Percentiles rank a stretch among this genome's conserved stretches.
Evolutionary conservation across 2,113 vertebrate species (phyloP).

Genomic region (Zapornia atra): DNA sequence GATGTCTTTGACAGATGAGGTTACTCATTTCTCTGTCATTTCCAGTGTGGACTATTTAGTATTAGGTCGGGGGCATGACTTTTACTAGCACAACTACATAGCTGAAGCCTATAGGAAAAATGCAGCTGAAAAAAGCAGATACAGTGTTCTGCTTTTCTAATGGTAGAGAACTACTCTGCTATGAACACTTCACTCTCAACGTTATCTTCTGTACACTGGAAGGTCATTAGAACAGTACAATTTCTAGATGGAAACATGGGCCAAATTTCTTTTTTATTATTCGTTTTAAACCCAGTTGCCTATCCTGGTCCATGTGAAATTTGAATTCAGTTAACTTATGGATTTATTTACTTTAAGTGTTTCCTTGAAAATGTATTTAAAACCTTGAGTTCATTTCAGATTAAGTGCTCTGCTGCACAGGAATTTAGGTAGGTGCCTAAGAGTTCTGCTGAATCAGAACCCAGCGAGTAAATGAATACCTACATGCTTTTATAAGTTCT

Average conservation of each 20-base stretch:
- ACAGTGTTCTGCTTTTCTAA: not conserved
- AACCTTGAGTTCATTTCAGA: not conserved
- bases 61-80: not conserved
- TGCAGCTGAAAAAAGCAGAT: not conserved
- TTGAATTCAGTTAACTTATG: not conserved
- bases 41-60: not conserved
- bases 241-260: not conserved
- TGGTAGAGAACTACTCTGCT: not conserved
- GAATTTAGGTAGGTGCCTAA: not conserved
- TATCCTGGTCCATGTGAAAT: not conserved
- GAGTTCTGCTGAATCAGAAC: constrained; percentile 3
- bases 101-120: not conserved
- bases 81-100: not conserved
- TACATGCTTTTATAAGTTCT: not conserved
- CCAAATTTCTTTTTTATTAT: not conserved
- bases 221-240: not conserved
- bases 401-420: not conserved
- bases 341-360: not conserved
- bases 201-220: not conserved
- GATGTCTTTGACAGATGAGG: not conserved
- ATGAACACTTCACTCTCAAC: not conserved
- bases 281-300: not conserved
- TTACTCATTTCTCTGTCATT: not conserved
- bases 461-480: not conserved
- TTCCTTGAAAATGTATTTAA: not conserved